Evolutionary conservation across 2,113 vertebrate species (phyloP).

Genomic region (Hyperopisus bebe): DNA sequence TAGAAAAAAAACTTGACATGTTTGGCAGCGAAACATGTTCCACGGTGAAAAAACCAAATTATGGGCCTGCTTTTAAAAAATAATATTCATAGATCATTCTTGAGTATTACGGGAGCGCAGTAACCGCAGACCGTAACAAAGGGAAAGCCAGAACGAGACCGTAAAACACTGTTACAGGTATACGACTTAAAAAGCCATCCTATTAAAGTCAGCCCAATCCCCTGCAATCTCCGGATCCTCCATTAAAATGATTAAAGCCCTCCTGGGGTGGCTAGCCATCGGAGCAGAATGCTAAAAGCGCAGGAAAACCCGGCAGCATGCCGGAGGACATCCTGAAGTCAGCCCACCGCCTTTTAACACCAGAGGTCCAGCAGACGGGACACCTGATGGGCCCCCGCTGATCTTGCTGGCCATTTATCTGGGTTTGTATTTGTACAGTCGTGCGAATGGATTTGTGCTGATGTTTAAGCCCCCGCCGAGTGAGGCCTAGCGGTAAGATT

Average conservation of each 20-base stretch:
- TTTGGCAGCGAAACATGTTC: background rate
- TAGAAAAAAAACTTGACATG: background rate
- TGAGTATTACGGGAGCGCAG: background rate
- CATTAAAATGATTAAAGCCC: slow-evolving; percentile 40
- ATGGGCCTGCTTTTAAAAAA: slow-evolving; percentile 8
- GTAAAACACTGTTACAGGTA: slow-evolving; percentile 32
- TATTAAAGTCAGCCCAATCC: slow-evolving; percentile 32
- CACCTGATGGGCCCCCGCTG: background rate
- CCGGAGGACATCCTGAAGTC: background rate
- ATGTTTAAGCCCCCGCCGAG: background rate
- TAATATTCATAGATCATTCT: slow-evolving; percentile 7
- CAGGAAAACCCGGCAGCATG: background rate
- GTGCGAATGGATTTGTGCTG: background rate
- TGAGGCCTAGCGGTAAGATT: background rate
- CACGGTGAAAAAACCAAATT: background rate
- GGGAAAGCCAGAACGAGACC: background rate
- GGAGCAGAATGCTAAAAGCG: slow-evolving; percentile 7
- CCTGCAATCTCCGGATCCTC: slow-evolving; percentile 25
- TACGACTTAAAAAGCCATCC: slow-evolving; percentile 28
- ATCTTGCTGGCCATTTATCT: background rate
- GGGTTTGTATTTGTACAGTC: background rate
- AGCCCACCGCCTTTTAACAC: background rate
- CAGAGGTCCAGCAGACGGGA: background rate
- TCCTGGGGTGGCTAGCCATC: background rate
- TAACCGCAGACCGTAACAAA: slow-evolving; percentile 28